These are phyloP conservation scores for Athripsodes cinereus DNA, from an alignment of 2,888 invertebrate genomes.

Conservation along the genomic window DNA sequence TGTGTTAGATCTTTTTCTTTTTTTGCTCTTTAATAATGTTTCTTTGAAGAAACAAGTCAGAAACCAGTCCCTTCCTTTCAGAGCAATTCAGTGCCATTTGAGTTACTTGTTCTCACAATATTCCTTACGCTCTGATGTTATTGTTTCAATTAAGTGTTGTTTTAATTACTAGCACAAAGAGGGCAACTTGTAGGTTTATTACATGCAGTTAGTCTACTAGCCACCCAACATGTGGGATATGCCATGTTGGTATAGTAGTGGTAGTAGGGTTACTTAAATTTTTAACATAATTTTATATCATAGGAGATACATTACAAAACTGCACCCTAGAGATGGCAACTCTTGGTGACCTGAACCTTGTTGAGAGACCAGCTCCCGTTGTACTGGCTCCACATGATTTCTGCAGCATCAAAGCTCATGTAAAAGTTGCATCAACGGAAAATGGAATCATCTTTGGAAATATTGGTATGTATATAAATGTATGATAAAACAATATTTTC, in stretches of 20 bases:
- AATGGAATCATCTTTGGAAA: conserved; percentile 99
- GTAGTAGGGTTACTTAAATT: no score
- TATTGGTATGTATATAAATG: conserved; percentile 67
- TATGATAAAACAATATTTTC: neutral
- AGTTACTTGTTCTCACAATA: neutral
- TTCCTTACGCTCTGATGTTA: neutral
- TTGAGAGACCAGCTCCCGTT: conserved; percentile 94
- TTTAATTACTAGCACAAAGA: no score
- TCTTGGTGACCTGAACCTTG: conserved; percentile 93
- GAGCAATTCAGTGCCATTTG: no score
- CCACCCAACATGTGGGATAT: no score
- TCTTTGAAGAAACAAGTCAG: neutral
- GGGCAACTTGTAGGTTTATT: no score
- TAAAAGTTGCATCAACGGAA: conserved; percentile 99
- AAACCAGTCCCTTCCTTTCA: no score
- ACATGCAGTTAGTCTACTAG: no score
- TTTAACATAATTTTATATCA: no score
- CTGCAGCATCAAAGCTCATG: conserved; percentile 96
- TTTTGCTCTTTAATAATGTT: neutral
- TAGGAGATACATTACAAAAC: conserved; percentile 92
- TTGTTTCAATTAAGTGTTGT: neutral
- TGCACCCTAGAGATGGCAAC: conserved; percentile 97
- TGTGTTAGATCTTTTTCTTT: conserved; percentile 30
- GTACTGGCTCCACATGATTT: conserved; percentile 96
- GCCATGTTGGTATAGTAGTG: no score